Conservation (phyloP, 23 tunicate species). For the Corella eumyota region DNA sequence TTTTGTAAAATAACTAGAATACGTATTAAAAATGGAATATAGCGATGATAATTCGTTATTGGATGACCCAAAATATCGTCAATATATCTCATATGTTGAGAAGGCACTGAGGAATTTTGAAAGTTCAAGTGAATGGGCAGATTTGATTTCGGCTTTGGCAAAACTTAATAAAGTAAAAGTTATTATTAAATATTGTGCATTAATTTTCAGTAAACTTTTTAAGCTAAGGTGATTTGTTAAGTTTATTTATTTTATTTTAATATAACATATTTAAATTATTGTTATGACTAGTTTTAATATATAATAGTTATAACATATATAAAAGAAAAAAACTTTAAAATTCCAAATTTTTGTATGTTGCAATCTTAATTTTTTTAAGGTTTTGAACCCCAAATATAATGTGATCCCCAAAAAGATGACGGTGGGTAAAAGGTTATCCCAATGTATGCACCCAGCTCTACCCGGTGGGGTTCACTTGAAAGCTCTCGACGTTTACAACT, state of each 20-base stretch:
- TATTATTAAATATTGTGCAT: not conserved
- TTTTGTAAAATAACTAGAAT: too few relatives aligned
- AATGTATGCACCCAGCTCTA: slow-evolving; percentile 90
- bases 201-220: too few relatives aligned
- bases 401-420: slow-evolving; percentile 64
- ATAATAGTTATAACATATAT: too few relatives aligned
- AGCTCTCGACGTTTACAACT: slow-evolving; percentile 77
- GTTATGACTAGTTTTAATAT: too few relatives aligned
- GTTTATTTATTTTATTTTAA: too few relatives aligned
- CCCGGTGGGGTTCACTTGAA: slow-evolving; percentile 95
- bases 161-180: slow-evolving; percentile 68
- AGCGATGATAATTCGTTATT: slow-evolving; percentile 10
- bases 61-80: slow-evolving; percentile 77
- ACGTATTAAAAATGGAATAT: slow-evolving; percentile 22
- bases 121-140: slow-evolving; percentile 97
- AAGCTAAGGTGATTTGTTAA: too few relatives aligned
- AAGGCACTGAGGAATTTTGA: slow-evolving; percentile 80
- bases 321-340: too few relatives aligned
- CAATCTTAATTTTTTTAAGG: too few relatives aligned
- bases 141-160: slow-evolving; percentile 85
- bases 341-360: too few relatives aligned
- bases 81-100: slow-evolving; percentile 40
- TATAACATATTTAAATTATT: too few relatives aligned
- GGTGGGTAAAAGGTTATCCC: slow-evolving; percentile 77
- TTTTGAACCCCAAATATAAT: slow-evolving; percentile 47